Evolutionary conservation across 2,113 vertebrate genomes (phyloP), one percentile per base, ranked within the genome.

Genomic region (Apistogramma diplotaenia): DNA sequence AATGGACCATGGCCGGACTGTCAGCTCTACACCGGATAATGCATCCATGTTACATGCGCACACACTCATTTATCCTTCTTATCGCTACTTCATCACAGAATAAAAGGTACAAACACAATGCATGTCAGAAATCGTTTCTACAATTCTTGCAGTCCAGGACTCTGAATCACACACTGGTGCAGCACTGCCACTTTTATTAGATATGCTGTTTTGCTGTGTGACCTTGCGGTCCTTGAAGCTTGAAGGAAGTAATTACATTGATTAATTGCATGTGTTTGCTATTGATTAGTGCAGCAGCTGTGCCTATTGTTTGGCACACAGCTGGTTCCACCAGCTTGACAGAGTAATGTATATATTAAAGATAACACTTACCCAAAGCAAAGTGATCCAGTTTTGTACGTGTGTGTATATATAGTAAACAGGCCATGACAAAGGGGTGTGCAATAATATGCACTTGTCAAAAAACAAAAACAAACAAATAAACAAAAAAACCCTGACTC

Each of bases 241-340:
- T 35, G 31, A n/a, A 79, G 62, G 56, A 85, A 86, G 78, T 85
- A 82, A 86, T 93, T 91, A 85, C 79, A 87, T 80, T 92, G 89
- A 90, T 91, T 84, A 89, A 91, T 90, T 87, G 74, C 71, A 55
- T 76, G 70, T 90, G 85, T 82, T 87, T 74, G 60, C 53, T 81
- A 86, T 89, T 87, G 82, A 90, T 91, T 57, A 29, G 65, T 7
- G 2, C 71, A 73, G 60, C 76, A 81, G 58, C 67, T 76, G 65
- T 83, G 55, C 16, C 8, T 56, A 59, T 71, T 76, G 59, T 87
- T 90, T 54, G 18, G 3, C 43, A 31, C 73, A 61, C 83, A 80
- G 67, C 77, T 70, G 76, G 53, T 54, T 85, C 53, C 58, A 77
- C 12, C 55, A 65, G 71, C 55, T 23, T 16, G 53, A 74, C 72